Evolutionary conservation across 2,888 invertebrate species (phyloP), one percentile per base, ranked within the genome.

Genomic region (Eupithecia inturbata): DNA sequence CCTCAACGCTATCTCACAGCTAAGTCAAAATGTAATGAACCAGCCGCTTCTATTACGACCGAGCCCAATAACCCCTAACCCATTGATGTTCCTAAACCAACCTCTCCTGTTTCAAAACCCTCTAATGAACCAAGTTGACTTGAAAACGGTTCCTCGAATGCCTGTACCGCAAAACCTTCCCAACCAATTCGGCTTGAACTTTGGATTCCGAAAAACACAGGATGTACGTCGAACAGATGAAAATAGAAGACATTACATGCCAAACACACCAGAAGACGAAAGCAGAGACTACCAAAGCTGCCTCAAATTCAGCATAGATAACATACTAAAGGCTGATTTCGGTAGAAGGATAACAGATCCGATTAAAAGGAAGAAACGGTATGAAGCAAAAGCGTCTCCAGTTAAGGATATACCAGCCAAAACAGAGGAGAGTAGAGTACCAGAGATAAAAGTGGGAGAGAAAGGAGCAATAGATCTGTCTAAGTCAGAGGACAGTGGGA

Each of bases 301-400:
- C 80, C 88, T 98, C 41, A 96, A 97, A 81, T 98, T 98, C 92
- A 97, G 97, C 84, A 97, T 98, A 87, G 97, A 97, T 83, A 98
- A 98, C 89, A 98, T 98, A 77, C 90, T 98, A 33, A 96, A 97
- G 84, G 98, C 98, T 0, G 98, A 98, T 87, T 98, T 98, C 80
- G 98, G 98, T 0, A 94, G 96, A 41, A 87, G 96, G 66, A 96
- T 96, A 53, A 96, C 96, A 0, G 96, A 97, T 83, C 97, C 97
- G 16, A 91, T 97, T 71, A 95, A 95, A 68, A 96, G 96, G 73
- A 96, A 96, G 72, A 93, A 91, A 62, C 80, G 91, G 70, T 74
- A 77, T 77, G 93, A 93, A 77, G 86, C 84, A 45, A 92, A 91
- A 75, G 80, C 85, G 74, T 85, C 82, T 73, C 89, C 89, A 0